Evolutionary conservation across 53 echinoderm and acorn worm genomes (phyloP).

Genomic region (Holothuria leucospilota): DNA sequence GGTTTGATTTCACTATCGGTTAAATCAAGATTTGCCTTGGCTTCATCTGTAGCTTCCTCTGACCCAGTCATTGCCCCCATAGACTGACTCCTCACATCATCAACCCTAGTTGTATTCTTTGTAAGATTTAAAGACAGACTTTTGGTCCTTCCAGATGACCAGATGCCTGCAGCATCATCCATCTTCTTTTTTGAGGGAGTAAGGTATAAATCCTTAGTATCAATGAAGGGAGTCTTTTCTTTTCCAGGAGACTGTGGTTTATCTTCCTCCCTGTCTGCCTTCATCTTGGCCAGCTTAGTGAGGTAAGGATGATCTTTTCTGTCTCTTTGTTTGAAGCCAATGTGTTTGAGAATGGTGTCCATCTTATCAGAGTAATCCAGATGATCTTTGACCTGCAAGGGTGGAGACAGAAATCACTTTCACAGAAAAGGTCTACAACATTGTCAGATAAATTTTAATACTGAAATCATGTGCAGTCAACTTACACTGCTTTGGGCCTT

Average conservation of each 20-base stretch:
- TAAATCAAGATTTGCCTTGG: too few species aligned
- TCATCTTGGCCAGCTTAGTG: neutral
- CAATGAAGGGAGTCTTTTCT: constrained; percentile 19
- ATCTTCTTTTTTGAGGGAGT: constrained; percentile 37
- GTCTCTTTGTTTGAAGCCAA: constrained; percentile 76
- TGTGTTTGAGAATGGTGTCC: constrained; percentile 77
- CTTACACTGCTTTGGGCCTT: too few species aligned
- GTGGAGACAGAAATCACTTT: neutral
- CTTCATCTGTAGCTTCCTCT: too few species aligned
- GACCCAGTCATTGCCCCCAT: neutral
- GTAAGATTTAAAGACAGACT: constrained; percentile 1
- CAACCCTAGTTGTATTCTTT: neutral
- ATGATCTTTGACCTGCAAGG: constrained; percentile 85
- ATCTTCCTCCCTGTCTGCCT: neutral
- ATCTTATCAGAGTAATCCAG: constrained; percentile 94
- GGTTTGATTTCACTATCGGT: too few species aligned
- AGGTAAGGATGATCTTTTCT: constrained; percentile 16
- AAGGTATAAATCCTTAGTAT: constrained; percentile 55
- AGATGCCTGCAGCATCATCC: constrained; percentile 1
- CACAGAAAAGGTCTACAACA: too few species aligned
- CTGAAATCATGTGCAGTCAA: too few species aligned
- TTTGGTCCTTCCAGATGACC: neutral
- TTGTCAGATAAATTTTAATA: too few species aligned
- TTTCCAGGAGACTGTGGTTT: neutral
- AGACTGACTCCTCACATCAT: neutral